Conservation (phyloP, 2,113 vertebrate species). For the Chascanopsetta lugubris region DNA sequence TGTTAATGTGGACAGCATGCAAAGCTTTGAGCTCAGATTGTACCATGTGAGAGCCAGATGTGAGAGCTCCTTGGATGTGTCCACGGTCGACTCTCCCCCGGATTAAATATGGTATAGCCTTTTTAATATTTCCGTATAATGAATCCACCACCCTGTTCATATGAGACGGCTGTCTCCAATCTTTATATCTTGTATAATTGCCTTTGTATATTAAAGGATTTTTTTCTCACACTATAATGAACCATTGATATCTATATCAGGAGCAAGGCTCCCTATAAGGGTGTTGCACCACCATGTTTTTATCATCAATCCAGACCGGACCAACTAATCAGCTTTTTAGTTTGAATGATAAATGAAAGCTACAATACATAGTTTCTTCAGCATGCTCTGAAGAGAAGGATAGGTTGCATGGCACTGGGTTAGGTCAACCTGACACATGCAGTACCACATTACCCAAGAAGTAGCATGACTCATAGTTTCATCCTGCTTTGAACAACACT, state of each 20-base stretch:
- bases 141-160: neutral
- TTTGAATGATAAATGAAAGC: no score
- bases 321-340: no score
- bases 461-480: neutral
- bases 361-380: no score
- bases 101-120: neutral
- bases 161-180: neutral
- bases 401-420: no score
- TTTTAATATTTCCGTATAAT: neutral
- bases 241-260: no score
- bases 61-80: neutral
- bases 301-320: no score
- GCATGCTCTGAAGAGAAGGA: no score
- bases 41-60: neutral
- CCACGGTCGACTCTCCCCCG: neutral
- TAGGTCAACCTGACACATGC: neutral
- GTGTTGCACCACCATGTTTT: no score
- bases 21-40: neutral
- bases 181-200: no score
- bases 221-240: no score
- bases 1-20: conserved; percentile 11
- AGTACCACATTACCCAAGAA: neutral
- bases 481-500: neutral
- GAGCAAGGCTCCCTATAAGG: no score
- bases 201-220: no score